Evolutionary conservation across 2,888 invertebrate species (phyloP).

Genomic region (Bombyx huttoni): DNA sequence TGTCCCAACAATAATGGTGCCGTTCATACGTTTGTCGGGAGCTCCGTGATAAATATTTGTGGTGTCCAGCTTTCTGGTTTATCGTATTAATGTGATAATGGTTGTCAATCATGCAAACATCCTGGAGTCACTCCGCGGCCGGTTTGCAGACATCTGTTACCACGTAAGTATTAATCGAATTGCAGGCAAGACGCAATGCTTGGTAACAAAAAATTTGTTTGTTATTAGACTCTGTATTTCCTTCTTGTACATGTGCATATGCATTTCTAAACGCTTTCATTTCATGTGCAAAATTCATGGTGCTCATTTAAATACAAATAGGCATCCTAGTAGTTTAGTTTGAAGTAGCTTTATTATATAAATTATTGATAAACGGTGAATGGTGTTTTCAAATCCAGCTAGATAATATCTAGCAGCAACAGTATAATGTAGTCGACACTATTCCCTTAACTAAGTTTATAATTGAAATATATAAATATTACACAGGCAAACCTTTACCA

Average conservation of each 20-base stretch:
- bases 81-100: constrained; percentile 68
- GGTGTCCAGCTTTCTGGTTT: constrained; percentile 52
- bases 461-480: no score
- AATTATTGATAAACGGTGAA: background rate
- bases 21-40: constrained; percentile 25
- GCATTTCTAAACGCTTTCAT: constrained; percentile 61
- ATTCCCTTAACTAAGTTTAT: no score
- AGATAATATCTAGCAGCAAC: no score
- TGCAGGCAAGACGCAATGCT: constrained; percentile 60
- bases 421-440: background rate
- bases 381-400: background rate
- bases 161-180: constrained; percentile 61
- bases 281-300: constrained; percentile 30
- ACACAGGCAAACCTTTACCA: no score
- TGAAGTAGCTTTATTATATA: constrained; percentile 33
- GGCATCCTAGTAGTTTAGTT: constrained; percentile 34
- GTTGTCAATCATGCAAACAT: constrained; percentile 70
- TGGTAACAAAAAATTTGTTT: constrained; percentile 53
- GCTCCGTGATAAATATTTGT: constrained; percentile 32
- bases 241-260: constrained; percentile 37
- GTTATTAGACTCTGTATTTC: constrained; percentile 45
- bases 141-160: constrained; percentile 50
- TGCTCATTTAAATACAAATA: constrained; percentile 36
- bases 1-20: no score
- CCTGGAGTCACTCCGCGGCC: constrained; percentile 56